These are phyloP conservation scores for Suricata suricatta DNA, from an alignment of 2,113 vertebrate species.

Conservation along the genomic window DNA sequence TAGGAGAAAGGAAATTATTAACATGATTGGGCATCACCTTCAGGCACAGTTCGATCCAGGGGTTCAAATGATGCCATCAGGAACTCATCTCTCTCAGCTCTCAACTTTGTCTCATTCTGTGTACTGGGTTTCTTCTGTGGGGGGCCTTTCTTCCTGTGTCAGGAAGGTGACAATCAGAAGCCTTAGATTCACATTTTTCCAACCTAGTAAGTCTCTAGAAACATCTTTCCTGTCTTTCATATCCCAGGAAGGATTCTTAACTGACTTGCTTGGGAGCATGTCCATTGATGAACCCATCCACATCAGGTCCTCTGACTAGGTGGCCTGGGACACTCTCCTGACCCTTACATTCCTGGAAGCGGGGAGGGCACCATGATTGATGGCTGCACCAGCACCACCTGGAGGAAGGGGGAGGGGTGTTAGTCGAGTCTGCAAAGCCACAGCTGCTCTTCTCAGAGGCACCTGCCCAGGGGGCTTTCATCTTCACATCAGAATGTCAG, in stretches of 20 bases:
- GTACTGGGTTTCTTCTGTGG: not conserved
- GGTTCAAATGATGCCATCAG: not conserved
- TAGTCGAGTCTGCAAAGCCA: not conserved
- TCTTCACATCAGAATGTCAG: not conserved
- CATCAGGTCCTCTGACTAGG: not conserved
- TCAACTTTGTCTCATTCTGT: not conserved
- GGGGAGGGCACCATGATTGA: not conserved
- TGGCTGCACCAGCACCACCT: not conserved
- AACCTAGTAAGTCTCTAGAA: not conserved
- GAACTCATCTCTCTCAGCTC: not conserved
- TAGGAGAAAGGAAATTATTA: not conserved
- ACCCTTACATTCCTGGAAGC: not conserved
- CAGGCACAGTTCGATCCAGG: conserved; percentile 10
- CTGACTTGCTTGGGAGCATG: not conserved
- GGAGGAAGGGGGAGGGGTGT: not conserved
- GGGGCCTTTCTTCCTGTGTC: not conserved
- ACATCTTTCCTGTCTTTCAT: not conserved
- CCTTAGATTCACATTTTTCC: not conserved
- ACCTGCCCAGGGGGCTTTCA: not conserved
- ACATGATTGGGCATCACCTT: not conserved
- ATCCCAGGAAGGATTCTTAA: not conserved
- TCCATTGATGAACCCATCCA: not conserved
- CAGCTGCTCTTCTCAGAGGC: not conserved
- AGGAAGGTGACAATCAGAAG: not conserved
- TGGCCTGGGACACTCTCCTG: too few relatives aligned